Percentiles rank a stretch among this genome's conserved stretches.
Evolutionary conservation across 1,140 invertebrate genomes (phyloP).

Genomic region (Ostrea edulis): DNA sequence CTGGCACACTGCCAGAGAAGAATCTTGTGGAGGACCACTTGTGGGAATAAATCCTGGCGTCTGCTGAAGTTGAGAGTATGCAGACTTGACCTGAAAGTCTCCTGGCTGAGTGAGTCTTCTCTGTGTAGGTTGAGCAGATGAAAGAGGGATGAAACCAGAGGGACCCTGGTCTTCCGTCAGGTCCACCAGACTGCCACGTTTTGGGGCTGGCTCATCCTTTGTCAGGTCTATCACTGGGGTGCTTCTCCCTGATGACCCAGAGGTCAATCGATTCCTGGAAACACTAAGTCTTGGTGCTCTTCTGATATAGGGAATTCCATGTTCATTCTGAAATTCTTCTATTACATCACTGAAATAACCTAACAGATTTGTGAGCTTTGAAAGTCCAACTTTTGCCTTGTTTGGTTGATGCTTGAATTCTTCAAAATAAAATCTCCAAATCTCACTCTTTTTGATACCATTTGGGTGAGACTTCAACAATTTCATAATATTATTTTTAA

Average conservation of each 20-base stretch:
- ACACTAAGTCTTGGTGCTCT: background rate
- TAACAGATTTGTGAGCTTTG: conserved; percentile 48
- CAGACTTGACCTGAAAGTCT: background rate
- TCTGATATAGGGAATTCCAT: conserved; percentile 14
- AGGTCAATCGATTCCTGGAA: background rate
- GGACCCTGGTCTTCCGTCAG: conserved; percentile 17
- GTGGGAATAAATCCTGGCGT: background rate
- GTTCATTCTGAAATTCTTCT: conserved; percentile 42
- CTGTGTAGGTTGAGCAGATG: background rate
- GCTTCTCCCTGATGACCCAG: background rate
- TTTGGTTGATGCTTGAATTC: conserved; percentile 9
- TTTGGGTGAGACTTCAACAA: conserved; percentile 46
- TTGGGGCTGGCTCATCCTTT: background rate
- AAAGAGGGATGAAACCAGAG: conserved; percentile 13
- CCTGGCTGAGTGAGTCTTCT: background rate
- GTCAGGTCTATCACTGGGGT: background rate
- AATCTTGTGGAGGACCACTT: background rate
- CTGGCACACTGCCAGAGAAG: background rate
- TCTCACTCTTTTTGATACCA: conserved; percentile 47
- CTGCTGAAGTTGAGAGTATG: background rate
- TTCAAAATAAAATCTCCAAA: conserved; percentile 28
- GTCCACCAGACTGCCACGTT: conserved; percentile 1
- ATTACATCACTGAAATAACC: conserved; percentile 43
- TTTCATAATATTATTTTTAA: conserved; percentile 49
- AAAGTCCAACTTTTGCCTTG: conserved; percentile 43